phyloP scores from a whole-genome alignment of 2,113 vertebrate species.

The Vulpes vulpes region DNA sequence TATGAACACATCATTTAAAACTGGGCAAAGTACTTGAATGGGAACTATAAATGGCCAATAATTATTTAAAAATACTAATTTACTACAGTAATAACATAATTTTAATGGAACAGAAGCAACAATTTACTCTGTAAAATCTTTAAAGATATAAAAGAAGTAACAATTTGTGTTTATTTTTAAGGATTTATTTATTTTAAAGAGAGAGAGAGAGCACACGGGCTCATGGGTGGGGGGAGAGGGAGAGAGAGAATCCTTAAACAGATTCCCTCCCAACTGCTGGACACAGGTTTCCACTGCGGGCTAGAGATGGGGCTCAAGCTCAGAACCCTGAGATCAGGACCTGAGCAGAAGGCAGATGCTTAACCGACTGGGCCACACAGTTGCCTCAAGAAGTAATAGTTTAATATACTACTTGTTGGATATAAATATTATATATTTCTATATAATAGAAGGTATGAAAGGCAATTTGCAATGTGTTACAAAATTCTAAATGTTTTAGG shows the following conservation, averaged over 20 bases:
- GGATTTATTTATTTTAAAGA: not conserved
- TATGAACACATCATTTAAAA: not conserved
- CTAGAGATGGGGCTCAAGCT: not conserved
- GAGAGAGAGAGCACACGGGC: not conserved
- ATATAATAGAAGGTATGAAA: not conserved
- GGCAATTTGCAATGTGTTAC: not conserved
- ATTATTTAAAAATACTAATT: not conserved
- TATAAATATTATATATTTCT: not conserved
- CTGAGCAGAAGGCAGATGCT: not conserved
- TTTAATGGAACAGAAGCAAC: not conserved
- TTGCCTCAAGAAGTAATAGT: not conserved
- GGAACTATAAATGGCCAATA: not conserved
- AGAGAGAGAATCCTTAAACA: no score
- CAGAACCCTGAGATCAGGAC: not conserved
- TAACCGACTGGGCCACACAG: not conserved
- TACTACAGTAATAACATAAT: not conserved
- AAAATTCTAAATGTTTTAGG: not conserved
- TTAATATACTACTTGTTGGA: not conserved
- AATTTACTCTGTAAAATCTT: not conserved
- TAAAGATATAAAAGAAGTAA: not conserved
- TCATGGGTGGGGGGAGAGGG: accelerated
- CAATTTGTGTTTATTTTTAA: not conserved
- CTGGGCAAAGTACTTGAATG: not conserved
- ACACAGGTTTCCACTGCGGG: no score
- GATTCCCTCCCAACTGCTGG: no score